Conservation (phyloP, 2,113 vertebrate species). For the Pseudopodoces humilis region DNA sequence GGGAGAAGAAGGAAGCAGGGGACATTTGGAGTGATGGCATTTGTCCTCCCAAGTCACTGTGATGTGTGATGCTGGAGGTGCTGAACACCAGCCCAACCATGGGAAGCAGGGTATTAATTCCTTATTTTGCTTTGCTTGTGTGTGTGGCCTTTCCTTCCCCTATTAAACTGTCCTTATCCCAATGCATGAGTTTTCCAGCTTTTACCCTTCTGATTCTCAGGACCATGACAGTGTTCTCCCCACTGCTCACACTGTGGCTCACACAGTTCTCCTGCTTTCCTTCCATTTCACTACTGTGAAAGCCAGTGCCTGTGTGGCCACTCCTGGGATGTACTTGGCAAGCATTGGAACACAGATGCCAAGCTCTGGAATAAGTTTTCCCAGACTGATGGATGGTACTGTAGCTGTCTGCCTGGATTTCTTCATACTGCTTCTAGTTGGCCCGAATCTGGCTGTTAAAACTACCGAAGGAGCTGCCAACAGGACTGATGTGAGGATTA, state of each 20-base stretch:
- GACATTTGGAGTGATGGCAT: not conserved
- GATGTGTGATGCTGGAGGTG: not conserved
- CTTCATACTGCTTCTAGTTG: not conserved
- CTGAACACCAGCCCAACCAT: not conserved
- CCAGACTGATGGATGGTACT: not conserved
- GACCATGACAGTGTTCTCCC: not conserved
- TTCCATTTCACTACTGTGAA: not conserved
- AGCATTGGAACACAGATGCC: not conserved
- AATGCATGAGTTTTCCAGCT: rapidly evolving
- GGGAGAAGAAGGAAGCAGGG: not conserved
- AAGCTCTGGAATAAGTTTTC: not conserved
- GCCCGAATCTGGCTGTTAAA: not conserved
- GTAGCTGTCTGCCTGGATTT: conserved; percentile 11
- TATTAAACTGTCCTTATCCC: not conserved
- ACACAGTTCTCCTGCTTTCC: not conserved
- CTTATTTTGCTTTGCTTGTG: not conserved
- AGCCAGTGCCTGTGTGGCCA: not conserved
- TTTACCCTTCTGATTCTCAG: not conserved
- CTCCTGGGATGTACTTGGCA: conserved; percentile 29
- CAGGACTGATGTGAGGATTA: conserved; percentile 11
- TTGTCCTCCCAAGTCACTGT: not conserved
- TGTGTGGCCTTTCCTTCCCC: not conserved
- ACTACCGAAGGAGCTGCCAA: not conserved
- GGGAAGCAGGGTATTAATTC: not conserved
- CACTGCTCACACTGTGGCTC: not conserved